Base-by-base conservation (phyloP, 2,888 invertebrate genomes). In the Drosophila nigritarsus region DNA sequence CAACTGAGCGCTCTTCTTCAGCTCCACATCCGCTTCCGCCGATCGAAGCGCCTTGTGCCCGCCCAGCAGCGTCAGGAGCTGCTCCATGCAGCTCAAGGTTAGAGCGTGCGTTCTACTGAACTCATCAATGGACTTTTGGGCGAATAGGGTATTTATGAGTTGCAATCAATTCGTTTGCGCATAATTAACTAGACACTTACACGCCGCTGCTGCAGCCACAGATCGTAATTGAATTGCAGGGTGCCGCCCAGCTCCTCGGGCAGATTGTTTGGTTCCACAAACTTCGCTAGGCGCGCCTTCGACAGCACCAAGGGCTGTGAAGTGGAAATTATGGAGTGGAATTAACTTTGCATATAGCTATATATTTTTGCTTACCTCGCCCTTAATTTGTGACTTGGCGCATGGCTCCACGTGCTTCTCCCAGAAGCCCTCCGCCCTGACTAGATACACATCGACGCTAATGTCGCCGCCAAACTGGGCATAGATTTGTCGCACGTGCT, bases 391-490 rank as follows among this genome's bases (percentile, higher is more conserved):
- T 3, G 94, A 93, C 81, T 94, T 95, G 59, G 96, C 94, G 91
- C 96, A 96, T 82, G 95, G 95, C 90, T 96, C 96, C 53, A 96
- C 95, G 89, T 96, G 95, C 90, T 96, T 96, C 89, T 96, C 96
- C 95, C 96, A 95, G 93, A 96, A 96, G 54, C 95, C 95, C 89
- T 96, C 96, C 30, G 96, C 95, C 83, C 96, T 94, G 73, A 97
- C 93, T 68, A 97, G 95, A 85, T 96, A 94, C 76, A 95, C 93
- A 63, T 93, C 94, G 77, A 93, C 93, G 50, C 92, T 92, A 67
- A 94, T 94, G 67, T 93, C 93, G 89, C 90, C 89, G 76, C 94
- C 94, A 63, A 95, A 93, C 36, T 94, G 92, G 58, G 93, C 92
- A 65, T 94, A 94, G 53, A 95, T 94, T 82, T 94, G 94, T 42